Evolutionary conservation across 2,888 invertebrate species (phyloP).

Genomic region (Aleiodes testaceus): DNA sequence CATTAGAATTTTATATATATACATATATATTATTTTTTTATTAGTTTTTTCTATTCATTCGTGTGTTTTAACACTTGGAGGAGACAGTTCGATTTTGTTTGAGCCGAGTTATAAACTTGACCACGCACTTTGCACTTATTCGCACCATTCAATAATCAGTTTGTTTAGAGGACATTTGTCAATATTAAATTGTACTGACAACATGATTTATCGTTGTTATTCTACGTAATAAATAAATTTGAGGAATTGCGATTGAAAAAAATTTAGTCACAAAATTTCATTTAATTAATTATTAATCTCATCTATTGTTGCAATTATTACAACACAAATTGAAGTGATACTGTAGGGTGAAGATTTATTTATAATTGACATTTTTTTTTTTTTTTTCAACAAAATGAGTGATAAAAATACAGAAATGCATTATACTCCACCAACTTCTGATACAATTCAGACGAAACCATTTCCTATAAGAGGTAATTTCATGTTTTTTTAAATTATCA

Average conservation of each 20-base stretch:
- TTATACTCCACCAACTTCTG: conserved; percentile 82
- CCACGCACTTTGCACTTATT: conserved; percentile 27
- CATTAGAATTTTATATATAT: neutral
- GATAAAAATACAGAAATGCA: conserved; percentile 63
- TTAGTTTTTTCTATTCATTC: too few species aligned
- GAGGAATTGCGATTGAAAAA: neutral
- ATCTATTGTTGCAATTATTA: too few species aligned
- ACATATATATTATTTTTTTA: neutral
- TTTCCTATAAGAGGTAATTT: conserved; percentile 87
- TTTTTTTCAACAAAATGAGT: conserved; percentile 52
- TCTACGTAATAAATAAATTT: neutral
- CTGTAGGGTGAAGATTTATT: neutral
- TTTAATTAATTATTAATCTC: neutral
- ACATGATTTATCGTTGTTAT: conserved; percentile 2
- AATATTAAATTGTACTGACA: neutral
- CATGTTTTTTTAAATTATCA: conserved; percentile 39
- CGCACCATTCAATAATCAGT: neutral
- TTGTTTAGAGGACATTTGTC: conserved; percentile 23
- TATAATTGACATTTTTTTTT: conserved; percentile 32
- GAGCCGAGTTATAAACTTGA: conserved; percentile 1
- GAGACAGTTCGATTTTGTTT: conserved; percentile 19
- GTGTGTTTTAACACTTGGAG: neutral
- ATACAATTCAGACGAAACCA: conserved; percentile 91
- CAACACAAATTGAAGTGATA: too few species aligned
- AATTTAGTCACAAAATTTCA: neutral